A percentile compares a stretch with the other conserved stretches of the same genome.
These are phyloP conservation scores for Argynnis bischoffii DNA, from an alignment of 2,888 invertebrate species.

Conservation along the genomic window DNA sequence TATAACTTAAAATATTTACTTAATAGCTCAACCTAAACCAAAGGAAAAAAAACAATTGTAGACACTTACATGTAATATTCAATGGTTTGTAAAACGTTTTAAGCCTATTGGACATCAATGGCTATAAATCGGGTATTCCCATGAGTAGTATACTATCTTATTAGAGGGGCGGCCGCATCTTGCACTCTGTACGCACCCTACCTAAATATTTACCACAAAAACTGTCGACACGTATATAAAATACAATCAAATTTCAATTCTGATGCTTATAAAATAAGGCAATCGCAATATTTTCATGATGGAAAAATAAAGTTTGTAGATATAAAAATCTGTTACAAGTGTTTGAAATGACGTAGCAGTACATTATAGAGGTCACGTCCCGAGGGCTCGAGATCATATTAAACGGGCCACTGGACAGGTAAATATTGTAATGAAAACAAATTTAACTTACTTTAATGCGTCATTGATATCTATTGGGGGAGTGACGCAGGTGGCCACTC, in stretches of 20 bases:
- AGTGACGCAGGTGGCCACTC: conserved; percentile 39
- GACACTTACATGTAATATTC: conserved; percentile 7
- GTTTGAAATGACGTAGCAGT: conserved; percentile 71
- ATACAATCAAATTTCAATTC: conserved; percentile 40
- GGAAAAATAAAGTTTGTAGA: conserved; percentile 41
- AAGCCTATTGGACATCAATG: conserved; percentile 31
- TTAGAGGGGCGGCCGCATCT: conserved; percentile 56
- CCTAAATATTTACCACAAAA: conserved; percentile 43
- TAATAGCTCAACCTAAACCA: neutral
- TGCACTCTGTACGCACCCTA: conserved; percentile 62
- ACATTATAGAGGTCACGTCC: conserved; percentile 65
- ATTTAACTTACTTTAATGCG: conserved; percentile 76
- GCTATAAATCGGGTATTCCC: conserved; percentile 55
- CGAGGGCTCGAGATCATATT: conserved; percentile 58
- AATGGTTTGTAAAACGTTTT: conserved; percentile 19
- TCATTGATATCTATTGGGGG: conserved; percentile 62
- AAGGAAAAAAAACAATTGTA: conserved; percentile 7
- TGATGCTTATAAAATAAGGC: conserved; percentile 39
- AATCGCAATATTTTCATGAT: neutral
- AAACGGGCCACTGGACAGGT: conserved; percentile 78
- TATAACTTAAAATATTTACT: too few relatives aligned
- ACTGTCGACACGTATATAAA: conserved; percentile 26
- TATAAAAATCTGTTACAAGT: conserved; percentile 73
- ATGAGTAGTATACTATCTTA: conserved; percentile 73
- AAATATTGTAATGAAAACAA: conserved; percentile 78